Evolutionary conservation across 2,113 vertebrate species (phyloP), one percentile per base, ranked within the genome.

Genomic region (Piaya cayana): DNA sequence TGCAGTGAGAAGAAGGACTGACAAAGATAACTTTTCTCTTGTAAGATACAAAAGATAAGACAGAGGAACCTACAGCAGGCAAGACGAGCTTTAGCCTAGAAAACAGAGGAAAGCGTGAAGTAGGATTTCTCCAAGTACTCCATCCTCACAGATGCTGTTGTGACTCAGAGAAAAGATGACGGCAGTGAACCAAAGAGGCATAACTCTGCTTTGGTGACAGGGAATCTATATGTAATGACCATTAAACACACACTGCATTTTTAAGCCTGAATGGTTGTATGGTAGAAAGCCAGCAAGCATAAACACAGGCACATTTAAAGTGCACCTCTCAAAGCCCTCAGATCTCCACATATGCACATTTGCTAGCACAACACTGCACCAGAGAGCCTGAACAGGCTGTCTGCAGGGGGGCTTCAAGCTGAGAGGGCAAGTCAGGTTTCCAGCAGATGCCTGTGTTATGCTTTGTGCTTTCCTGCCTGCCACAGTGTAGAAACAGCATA

Each of bases 121-220:
- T 1, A 2, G 37, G n/a, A 63, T 62, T 84, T 84, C 52, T 91
- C 8, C 43, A 74, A 82, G 17, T 82, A 36, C 39, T 88, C 56
- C 69, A 42, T 82, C 36, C 42, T 20, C 78, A 82, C 34, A 68
- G 49, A 70, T 16, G 26, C 30, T 78, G 74, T 45, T 92, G 65
- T 78, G 67, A n/a, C 45, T 60, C 37, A 69, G 64, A 93, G 82
- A 86, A 92, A 78, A 89, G 53, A 36, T 7, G 15, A 72, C 22
- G 83, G 34, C 47, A 52, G 62, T 78, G 78, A 85, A 34, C 49
- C 14, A 3, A 59, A 32, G 90, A 91, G 50, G 11, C 11, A 1
- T 69, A 91, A 60, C 36, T 92, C 37, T 76, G 52, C 52, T 79
- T 43, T 68, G n/a, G 18, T 85, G 78, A 22, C 87, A 91, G 67